phyloP scores from a whole-genome alignment of 2,888 invertebrate genomes.

The Dermolepida albohirtum region DNA sequence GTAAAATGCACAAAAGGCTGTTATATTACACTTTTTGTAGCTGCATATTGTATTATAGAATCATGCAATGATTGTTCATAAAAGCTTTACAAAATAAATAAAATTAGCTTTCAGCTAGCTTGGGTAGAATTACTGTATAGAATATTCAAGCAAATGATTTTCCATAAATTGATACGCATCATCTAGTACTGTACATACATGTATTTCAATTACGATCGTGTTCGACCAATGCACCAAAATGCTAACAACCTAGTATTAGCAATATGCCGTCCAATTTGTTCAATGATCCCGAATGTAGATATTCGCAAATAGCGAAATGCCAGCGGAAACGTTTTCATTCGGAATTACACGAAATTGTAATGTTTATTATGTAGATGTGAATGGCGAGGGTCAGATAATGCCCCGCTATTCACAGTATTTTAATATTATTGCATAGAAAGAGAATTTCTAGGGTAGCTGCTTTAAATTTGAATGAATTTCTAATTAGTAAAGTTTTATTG shows the following conservation, averaged over 20 bases:
- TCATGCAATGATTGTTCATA: too few species aligned
- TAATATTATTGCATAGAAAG: slow-evolving; percentile 11
- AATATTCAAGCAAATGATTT: slow-evolving; percentile 1
- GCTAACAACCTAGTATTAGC: not conserved
- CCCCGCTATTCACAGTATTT: slow-evolving; percentile 12
- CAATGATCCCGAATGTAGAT: slow-evolving; percentile 36
- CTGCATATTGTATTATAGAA: too few species aligned
- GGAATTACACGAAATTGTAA: slow-evolving; percentile 40
- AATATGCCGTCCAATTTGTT: slow-evolving; percentile 35
- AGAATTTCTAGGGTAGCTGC: not conserved
- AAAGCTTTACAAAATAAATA: too few species aligned
- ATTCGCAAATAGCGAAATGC: slow-evolving; percentile 34
- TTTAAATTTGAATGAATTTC: not conserved
- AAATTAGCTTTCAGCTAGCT: too few species aligned
- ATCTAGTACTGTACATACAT: slow-evolving; percentile 10
- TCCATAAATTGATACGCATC: slow-evolving; percentile 24
- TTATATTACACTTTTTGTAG: too few species aligned
- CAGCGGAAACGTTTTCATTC: slow-evolving; percentile 32
- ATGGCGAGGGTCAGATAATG: slow-evolving; percentile 32
- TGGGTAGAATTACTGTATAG: too few species aligned
- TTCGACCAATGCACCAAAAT: slow-evolving; percentile 8
- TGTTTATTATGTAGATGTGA: slow-evolving; percentile 41
- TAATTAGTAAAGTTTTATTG: not conserved
- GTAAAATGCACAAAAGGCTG: too few species aligned
- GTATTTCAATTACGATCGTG: slow-evolving; percentile 20